These are phyloP conservation scores for Ochropleura leucogaster DNA, from an alignment of 2,888 invertebrate species.

Conservation along the genomic window DNA sequence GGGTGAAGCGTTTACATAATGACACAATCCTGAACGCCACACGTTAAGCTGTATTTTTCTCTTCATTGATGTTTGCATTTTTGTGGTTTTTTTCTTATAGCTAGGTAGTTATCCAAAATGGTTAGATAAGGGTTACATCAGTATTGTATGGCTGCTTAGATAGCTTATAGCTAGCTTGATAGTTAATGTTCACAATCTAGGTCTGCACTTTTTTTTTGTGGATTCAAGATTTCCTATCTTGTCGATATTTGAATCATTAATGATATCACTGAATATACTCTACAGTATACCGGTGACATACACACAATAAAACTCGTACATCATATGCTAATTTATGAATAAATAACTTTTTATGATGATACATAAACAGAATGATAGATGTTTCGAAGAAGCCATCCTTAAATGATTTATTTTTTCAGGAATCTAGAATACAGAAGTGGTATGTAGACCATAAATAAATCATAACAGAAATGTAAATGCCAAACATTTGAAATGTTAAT, in stretches of 20 bases:
- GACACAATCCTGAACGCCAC: background rate
- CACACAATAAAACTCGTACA: background rate
- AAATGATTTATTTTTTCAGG: background rate
- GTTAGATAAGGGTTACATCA: constrained; percentile 9
- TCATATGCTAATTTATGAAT: constrained; percentile 6
- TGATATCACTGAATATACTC: too few relatives aligned
- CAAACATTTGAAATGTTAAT: constrained; percentile 35
- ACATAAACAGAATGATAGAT: constrained; percentile 21
- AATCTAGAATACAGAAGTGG: constrained; percentile 6
- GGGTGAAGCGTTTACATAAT: constrained; percentile 34
- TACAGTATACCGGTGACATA: background rate
- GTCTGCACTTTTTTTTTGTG: background rate
- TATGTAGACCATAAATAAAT: constrained; percentile 6
- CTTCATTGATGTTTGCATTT: background rate
- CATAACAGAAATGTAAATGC: constrained; percentile 40
- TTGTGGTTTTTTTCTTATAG: background rate
- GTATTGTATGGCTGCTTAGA: background rate
- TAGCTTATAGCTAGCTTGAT: background rate
- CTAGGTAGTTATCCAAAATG: background rate
- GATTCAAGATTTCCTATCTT: background rate
- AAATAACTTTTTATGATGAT: background rate
- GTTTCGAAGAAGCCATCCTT: constrained; percentile 9
- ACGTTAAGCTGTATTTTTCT: background rate
- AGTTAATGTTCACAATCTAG: background rate
- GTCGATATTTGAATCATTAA: background rate